Conservation (phyloP, 1,140 invertebrate species). For the Heliconius eleuchia region DNA sequence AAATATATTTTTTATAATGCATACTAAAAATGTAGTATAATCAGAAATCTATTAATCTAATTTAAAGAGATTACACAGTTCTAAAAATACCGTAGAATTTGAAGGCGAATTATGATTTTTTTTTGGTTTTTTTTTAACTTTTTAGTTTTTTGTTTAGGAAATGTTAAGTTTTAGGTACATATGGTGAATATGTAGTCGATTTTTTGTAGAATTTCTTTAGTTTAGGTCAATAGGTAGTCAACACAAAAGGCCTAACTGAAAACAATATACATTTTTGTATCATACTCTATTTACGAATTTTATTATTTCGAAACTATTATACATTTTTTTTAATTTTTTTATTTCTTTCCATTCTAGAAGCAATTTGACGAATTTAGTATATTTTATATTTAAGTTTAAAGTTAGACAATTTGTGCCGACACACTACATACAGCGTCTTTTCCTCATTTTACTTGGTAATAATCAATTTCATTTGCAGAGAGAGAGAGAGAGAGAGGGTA, state of each 20-base stretch:
- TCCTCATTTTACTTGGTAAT: no score
- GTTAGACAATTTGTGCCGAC: no score
- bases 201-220: background rate
- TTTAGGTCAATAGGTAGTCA: background rate
- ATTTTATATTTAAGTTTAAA: no score
- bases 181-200: constrained; percentile 20
- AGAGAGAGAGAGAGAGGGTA: no score
- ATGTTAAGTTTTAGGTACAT: constrained; percentile 33
- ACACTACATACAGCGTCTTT: no score
- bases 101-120: constrained; percentile 1
- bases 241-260: background rate
- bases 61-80: constrained; percentile 17
- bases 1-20: background rate
- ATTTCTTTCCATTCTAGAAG: no score
- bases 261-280: background rate
- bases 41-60: constrained; percentile 5
- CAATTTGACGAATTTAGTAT: no score
- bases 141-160: constrained; percentile 18
- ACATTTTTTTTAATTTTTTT: no score
- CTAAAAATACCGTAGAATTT: constrained; percentile 27
- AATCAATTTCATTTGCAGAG: no score
- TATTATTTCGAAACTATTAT: no score
- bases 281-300: background rate
- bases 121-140: background rate
- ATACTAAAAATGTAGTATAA: background rate